Evolutionary conservation across 2,797 vertebrate species (phyloP).

Genomic region (Bryconaethiops microstoma): DNA sequence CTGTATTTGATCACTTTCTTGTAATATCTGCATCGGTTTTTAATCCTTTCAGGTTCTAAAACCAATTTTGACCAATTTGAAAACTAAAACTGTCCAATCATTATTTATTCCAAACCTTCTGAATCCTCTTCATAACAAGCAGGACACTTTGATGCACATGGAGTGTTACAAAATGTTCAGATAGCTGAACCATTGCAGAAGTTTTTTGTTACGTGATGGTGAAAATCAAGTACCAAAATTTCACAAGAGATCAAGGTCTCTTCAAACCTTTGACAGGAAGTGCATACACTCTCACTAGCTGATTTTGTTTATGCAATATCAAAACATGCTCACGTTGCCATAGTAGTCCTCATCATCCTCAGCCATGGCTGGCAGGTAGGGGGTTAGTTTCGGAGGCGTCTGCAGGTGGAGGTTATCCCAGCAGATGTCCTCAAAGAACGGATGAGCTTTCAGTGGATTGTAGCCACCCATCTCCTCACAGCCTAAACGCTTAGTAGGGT

Average conservation of each 20-base stretch:
- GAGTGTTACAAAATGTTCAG: too few species aligned
- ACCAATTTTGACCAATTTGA: too few species aligned
- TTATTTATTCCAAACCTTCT: too few species aligned
- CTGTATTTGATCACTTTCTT: too few species aligned
- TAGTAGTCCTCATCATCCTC: slow-evolving; percentile 99
- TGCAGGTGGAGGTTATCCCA: slow-evolving; percentile 93
- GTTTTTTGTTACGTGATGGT: too few species aligned
- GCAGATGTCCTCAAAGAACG: slow-evolving; percentile 91
- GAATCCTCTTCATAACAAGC: too few species aligned
- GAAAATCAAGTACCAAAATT: neutral
- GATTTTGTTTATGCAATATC: neutral
- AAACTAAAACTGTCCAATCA: too few species aligned
- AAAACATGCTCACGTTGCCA: slow-evolving; percentile 85
- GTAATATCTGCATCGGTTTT: too few species aligned
- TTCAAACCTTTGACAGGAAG: neutral
- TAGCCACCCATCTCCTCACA: slow-evolving; percentile 98
- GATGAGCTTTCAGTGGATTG: slow-evolving; percentile 86
- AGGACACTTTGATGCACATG: too few species aligned
- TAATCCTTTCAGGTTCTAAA: too few species aligned
- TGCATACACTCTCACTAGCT: neutral
- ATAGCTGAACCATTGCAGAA: neutral
- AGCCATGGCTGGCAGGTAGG: slow-evolving; percentile 97
- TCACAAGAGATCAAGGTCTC: too few species aligned
- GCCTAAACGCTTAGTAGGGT: slow-evolving; percentile 90
- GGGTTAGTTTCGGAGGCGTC: slow-evolving; percentile 95